These are phyloP conservation scores for Macrotis lagotis DNA, from an alignment of 2,113 vertebrate species.

Conservation along the genomic window DNA sequence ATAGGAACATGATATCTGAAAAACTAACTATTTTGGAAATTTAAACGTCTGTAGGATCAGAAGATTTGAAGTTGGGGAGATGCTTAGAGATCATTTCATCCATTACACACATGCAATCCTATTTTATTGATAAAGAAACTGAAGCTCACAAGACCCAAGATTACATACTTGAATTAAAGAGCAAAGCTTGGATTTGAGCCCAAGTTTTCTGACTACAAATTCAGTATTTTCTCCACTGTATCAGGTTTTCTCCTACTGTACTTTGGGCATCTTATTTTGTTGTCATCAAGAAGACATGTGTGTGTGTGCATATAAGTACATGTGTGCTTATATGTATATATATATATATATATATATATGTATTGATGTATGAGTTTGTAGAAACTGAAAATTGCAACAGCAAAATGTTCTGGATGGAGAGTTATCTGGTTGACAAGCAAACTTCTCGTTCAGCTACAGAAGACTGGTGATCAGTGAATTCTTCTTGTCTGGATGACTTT, in stretches of 20 bases:
- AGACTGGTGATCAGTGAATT: not conserved
- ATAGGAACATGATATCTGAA: constrained; percentile 41
- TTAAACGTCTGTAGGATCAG: not conserved
- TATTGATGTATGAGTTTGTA: not conserved
- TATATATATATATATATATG: not conserved
- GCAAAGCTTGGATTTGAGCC: not conserved
- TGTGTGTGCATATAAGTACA: not conserved
- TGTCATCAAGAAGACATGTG: not conserved
- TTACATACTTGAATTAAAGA: not conserved
- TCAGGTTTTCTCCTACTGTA: not conserved
- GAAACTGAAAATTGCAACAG: not conserved
- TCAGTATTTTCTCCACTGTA: not conserved
- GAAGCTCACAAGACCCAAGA: not conserved
- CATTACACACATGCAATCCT: too few species aligned
- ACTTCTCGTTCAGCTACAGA: not conserved
- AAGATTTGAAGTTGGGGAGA: not conserved
- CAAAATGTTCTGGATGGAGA: not conserved
- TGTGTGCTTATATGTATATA: not conserved
- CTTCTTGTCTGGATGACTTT: not conserved
- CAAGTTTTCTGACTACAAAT: not conserved
- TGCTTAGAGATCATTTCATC: not conserved
- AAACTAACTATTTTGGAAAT: not conserved
- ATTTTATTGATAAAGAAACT: not conserved
- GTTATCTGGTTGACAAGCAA: not conserved
- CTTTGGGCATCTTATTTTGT: not conserved